Base-by-base conservation (phyloP, 2,888 invertebrate species). In the Polylopha cassiicola region DNA sequence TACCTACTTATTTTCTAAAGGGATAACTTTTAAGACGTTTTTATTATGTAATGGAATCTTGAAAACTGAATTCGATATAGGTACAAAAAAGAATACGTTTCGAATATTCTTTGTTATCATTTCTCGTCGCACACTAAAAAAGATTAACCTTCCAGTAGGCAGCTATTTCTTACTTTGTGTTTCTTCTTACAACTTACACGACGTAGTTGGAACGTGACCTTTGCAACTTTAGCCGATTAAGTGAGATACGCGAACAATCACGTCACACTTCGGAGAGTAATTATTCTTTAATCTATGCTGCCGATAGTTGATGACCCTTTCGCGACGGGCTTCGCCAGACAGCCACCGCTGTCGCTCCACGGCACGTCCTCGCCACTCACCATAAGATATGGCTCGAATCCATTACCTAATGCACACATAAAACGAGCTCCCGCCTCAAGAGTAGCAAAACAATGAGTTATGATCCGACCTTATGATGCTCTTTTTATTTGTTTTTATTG, bases 401-500 rank as follows among this genome's bases (percentile, higher is more conserved):
- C 80, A 80, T 82, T 78, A 77, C 70, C 68, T 72, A 74, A 79
- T 75, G 73, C 68, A 64, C 63, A 64, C 70, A 68, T 76, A 77
- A 78, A 69, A 62, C 58, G 51, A 59, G 57, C 58, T 39, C 41
- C 59, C 55, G 33, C 44, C 51, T 47, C 51, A 53, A 57, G 53
- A 63, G 65, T 62, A 70, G 73, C 73, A 73, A 77, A 79, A 76
- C 76, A 77, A 73, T 75, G 74, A 80, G 65, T 78, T 79, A 81
- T 77, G 77, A 72, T 69, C 64, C 67, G 51, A 58, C 63, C 58
- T 65, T 64, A 65, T 68, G 67, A 70, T 70, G 61, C 59, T 60
- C 61, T 73, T 76, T 74, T 80, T 76, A 76, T 77, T 68, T 64
- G 64, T 64, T 75, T 74, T 76, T 77, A 78, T 76, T 64, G 60